Percentiles rank a stretch among this genome's conserved stretches.
Conservation (phyloP, 2,797 vertebrate species). For the Ataeniobius toweri region DNA sequence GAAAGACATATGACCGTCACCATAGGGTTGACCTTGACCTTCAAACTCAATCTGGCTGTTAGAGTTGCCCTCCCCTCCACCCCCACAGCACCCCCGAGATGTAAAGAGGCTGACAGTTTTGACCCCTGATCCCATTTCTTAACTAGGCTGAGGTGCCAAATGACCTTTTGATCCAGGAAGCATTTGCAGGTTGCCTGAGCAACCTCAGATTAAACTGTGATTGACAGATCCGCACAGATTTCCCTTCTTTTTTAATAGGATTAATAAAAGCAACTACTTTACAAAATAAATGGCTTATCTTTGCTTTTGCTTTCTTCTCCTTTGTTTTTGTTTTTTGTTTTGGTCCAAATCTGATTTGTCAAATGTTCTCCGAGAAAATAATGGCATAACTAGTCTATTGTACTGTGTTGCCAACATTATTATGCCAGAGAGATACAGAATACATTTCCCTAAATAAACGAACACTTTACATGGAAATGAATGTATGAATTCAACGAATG, state of each 20-base stretch:
- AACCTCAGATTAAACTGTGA: constrained; percentile 81
- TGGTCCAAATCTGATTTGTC: constrained; percentile 26
- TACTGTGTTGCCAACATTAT: constrained; percentile 65
- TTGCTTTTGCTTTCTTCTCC: constrained; percentile 24
- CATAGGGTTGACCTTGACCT: constrained; percentile 85
- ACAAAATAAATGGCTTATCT: constrained; percentile 33
- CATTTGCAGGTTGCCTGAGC: constrained; percentile 82
- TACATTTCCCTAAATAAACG: constrained; percentile 81
- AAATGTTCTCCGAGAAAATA: constrained; percentile 50
- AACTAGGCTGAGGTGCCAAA: constrained; percentile 84
- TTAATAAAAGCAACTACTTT: constrained; percentile 33
- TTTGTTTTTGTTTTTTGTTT: constrained; percentile 18
- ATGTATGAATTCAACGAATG: constrained; percentile 77
- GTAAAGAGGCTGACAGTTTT: constrained; percentile 84
- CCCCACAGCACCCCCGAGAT: constrained; percentile 79
- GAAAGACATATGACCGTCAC: constrained; percentile 80
- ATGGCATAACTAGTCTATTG: constrained; percentile 70
- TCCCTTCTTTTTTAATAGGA: constrained; percentile 30
- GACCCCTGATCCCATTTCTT: constrained; percentile 87
- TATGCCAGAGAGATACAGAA: constrained; percentile 72
- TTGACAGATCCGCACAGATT: constrained; percentile 74
- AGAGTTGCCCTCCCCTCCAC: constrained; percentile 74
- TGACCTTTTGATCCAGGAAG: constrained; percentile 86
- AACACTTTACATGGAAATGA: constrained; percentile 81
- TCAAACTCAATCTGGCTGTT: constrained; percentile 87